Evolutionary conservation across 2,797 vertebrate genomes (phyloP).

Genomic region (Poeciliopsis turneri): DNA sequence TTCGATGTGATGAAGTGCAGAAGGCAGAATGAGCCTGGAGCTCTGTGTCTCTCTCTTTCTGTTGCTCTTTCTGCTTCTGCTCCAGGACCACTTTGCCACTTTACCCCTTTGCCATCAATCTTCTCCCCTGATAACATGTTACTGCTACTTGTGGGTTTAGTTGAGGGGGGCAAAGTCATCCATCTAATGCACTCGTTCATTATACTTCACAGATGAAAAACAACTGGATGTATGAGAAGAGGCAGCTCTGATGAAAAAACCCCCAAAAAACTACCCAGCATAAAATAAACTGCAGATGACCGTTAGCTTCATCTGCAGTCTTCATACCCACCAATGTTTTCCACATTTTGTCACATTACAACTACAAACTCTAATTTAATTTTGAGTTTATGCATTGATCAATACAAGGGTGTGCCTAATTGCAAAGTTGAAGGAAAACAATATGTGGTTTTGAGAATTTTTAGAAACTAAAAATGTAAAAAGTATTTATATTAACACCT

Average conservation of each 20-base stretch:
- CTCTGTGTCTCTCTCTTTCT: slow-evolving; percentile 24
- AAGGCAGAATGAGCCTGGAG: slow-evolving; percentile 22
- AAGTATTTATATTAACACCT: too few species aligned
- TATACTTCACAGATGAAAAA: slow-evolving; percentile 23
- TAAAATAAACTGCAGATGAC: background rate
- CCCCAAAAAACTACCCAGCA: background rate
- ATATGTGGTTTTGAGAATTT: background rate
- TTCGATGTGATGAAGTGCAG: slow-evolving; percentile 24
- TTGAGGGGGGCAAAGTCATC: slow-evolving; percentile 52
- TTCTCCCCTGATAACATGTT: slow-evolving; percentile 55
- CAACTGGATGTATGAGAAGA: slow-evolving; percentile 17
- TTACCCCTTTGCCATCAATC: slow-evolving; percentile 50
- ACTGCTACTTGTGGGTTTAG: slow-evolving; percentile 59
- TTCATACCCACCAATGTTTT: background rate
- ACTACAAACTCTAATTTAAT: background rate
- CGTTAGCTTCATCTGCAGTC: background rate
- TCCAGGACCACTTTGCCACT: slow-evolving; percentile 19
- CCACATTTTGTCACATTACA: background rate
- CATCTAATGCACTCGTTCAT: slow-evolving; percentile 38
- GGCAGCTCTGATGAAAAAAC: slow-evolving; percentile 12
- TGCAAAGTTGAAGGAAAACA: background rate
- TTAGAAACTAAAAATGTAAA: background rate
- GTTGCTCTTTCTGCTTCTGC: slow-evolving; percentile 5
- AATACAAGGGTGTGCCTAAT: background rate
- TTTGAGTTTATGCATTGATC: background rate